phyloP scores from a whole-genome alignment of 2,113 vertebrate genomes.

The Takifugu flavidus region DNA sequence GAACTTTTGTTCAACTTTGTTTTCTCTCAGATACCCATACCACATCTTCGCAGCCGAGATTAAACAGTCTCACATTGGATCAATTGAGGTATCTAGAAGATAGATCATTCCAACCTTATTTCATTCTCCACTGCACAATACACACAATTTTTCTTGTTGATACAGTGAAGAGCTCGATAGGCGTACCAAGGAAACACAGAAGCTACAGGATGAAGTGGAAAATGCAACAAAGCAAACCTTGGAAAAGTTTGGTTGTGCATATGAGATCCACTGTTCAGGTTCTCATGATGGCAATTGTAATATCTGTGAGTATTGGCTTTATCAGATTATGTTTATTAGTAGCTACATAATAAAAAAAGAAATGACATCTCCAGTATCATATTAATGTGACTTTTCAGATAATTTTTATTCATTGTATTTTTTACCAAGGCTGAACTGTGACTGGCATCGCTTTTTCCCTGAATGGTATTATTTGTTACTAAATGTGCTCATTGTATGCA shows the following conservation, averaged over 20 bases:
- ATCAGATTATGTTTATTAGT: background rate
- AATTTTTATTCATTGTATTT: no score
- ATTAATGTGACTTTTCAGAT: no score
- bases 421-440: no score
- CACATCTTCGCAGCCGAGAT: slow-evolving; percentile 15
- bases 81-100: slow-evolving; percentile 42
- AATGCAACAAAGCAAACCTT: slow-evolving; percentile 54
- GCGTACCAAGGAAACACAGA: slow-evolving; percentile 60
- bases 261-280: background rate
- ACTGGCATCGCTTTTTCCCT: no score
- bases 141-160: background rate
- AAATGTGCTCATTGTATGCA: background rate
- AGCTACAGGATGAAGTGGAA: slow-evolving; percentile 66
- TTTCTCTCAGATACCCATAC: slow-evolving; percentile 11
- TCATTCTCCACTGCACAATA: background rate
- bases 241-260: slow-evolving; percentile 45
- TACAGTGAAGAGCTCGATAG: slow-evolving; percentile 58
- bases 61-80: slow-evolving; percentile 43
- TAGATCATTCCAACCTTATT: background rate
- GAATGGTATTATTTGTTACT: background rate
- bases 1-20: background rate
- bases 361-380: no score
- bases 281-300: slow-evolving; percentile 13
- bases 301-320: slow-evolving; percentile 14
- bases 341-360: background rate